Conservation (phyloP, 2,888 invertebrate genomes). For the Anarsia innoxiella region DNA sequence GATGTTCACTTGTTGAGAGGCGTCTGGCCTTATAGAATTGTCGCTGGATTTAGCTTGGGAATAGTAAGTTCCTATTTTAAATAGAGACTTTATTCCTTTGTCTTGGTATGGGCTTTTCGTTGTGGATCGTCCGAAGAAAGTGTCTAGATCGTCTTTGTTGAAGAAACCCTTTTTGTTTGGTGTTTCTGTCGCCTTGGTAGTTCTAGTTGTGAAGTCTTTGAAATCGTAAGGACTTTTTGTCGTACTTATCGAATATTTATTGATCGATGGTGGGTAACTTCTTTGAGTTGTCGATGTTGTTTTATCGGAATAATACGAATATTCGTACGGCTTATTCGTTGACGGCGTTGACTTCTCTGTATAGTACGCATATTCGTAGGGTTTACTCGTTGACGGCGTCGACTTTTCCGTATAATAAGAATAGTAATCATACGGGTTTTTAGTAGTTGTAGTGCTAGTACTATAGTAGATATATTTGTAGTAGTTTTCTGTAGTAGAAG, state of each 20-base stretch:
- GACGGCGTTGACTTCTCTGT: slow-evolving; percentile 16
- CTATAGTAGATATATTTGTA: slow-evolving; percentile 40
- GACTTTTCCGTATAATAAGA: slow-evolving; percentile 11
- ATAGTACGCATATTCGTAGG: slow-evolving; percentile 5
- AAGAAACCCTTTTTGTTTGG: slow-evolving; percentile 39
- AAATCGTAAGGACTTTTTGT: slow-evolving; percentile 76
- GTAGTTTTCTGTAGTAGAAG: slow-evolving; percentile 36
- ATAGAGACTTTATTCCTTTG: slow-evolving; percentile 52
- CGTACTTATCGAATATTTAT: slow-evolving; percentile 63
- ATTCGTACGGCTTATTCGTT: slow-evolving; percentile 24
- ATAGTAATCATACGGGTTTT: slow-evolving; percentile 10
- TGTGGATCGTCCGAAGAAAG: slow-evolving; percentile 57
- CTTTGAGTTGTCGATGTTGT: slow-evolving; percentile 32
- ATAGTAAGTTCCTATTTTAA: slow-evolving; percentile 66
- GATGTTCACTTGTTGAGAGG: slow-evolving; percentile 65
- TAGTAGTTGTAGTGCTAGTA: slow-evolving; percentile 28
- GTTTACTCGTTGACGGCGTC: slow-evolving; percentile 12
- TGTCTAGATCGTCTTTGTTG: slow-evolving; percentile 53
- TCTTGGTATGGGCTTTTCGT: slow-evolving; percentile 69
- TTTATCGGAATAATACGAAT: slow-evolving; percentile 38
- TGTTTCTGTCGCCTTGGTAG: slow-evolving; percentile 35
- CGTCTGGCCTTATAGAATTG: slow-evolving; percentile 66
- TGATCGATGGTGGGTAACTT: slow-evolving; percentile 37
- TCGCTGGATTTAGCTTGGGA: slow-evolving; percentile 62
- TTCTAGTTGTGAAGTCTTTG: slow-evolving; percentile 53